Conservation (phyloP, 2,113 vertebrate genomes). For the Clarias batrachus region DNA sequence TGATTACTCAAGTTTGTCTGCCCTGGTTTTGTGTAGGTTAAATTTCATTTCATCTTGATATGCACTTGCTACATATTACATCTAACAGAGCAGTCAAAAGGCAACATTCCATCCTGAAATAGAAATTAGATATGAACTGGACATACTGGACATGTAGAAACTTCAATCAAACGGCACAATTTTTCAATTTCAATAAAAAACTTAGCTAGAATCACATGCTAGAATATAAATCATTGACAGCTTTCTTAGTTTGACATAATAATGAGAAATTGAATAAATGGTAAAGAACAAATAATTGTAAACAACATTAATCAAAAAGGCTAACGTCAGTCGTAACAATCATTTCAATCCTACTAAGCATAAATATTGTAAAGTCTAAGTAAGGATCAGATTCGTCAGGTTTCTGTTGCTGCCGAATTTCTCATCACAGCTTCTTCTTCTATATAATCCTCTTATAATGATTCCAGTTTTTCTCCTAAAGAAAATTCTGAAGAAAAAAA, state of each 20-base stretch:
- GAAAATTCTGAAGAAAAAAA: constrained; percentile 23
- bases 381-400: background rate
- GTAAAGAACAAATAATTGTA: background rate
- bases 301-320: background rate
- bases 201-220: too few relatives aligned
- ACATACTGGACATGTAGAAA: background rate
- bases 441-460: background rate
- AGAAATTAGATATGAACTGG: background rate
- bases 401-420: background rate
- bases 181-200: background rate
- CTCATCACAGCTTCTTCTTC: background rate
- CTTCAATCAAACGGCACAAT: background rate
- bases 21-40: background rate
- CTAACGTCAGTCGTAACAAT: background rate
- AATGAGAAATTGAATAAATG: background rate
- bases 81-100: background rate
- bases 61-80: background rate
- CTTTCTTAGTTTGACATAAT: too few relatives aligned
- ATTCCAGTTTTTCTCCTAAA: constrained; percentile 1
- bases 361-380: background rate
- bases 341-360: background rate
- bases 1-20: background rate
- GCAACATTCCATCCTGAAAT: background rate
- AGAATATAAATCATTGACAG: too few relatives aligned
- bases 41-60: background rate